These are phyloP conservation scores for Phlogophora meticulosa DNA, from an alignment of 2,888 invertebrate species.

Conservation along the genomic window DNA sequence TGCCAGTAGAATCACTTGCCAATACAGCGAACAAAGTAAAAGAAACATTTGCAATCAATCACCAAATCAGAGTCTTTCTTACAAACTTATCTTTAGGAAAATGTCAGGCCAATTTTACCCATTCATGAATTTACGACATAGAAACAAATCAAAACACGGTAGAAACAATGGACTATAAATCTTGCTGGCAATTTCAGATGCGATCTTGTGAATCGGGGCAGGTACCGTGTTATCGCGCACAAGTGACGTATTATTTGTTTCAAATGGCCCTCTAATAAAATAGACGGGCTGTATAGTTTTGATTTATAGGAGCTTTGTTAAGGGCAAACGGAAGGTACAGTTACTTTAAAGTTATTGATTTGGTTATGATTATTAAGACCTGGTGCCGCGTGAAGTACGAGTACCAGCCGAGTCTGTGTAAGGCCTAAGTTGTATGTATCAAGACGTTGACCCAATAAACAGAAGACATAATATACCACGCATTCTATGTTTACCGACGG, in stretches of 20 bases:
- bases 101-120: conserved; percentile 74
- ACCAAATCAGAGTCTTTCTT: conserved; percentile 54
- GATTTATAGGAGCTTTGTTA: conserved; percentile 56
- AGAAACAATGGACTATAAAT: conserved; percentile 85
- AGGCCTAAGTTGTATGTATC: neutral
- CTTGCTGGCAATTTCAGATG: conserved; percentile 85
- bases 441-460: neutral
- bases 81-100: conserved; percentile 68
- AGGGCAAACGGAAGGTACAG: conserved; percentile 1
- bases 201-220: conserved; percentile 80
- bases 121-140: conserved; percentile 80
- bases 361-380: conserved; percentile 16
- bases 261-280: conserved; percentile 67
- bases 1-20: conserved; percentile 46
- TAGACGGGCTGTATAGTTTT: conserved; percentile 61
- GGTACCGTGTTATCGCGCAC: conserved; percentile 74
- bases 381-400: neutral
- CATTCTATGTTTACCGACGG: neutral
- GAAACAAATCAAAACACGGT: conserved; percentile 85
- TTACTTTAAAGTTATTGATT: conserved; percentile 39
- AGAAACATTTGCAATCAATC: conserved; percentile 55
- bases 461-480: neutral
- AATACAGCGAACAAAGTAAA: conserved; percentile 36
- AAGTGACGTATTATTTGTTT: conserved; percentile 69
- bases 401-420: too few relatives aligned